Evolutionary conservation across 2,113 vertebrate species (phyloP), one percentile per base, ranked within the genome.

Genomic region (Marmota monax): DNA sequence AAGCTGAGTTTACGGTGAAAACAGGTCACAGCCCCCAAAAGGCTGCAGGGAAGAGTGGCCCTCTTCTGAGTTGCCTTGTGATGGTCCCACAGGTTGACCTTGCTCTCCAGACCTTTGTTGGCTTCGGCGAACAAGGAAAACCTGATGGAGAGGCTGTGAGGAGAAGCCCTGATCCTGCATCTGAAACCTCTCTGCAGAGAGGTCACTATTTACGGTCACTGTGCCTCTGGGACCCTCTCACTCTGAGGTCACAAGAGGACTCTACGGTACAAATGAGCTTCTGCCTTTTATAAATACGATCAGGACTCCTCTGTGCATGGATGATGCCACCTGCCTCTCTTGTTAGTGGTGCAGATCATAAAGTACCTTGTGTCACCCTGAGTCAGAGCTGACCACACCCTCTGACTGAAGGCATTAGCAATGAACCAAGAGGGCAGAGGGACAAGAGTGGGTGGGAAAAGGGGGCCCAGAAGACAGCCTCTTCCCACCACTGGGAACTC

Each of bases 371-470:
- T 13, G 45, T 94, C 91, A 92, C 34, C 18, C 25, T 80, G 96
- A 96, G 85, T 96, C 97, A 96, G 78, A 82, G 56, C 56, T 45
- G 0, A 65, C 73, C 74, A 76, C 51, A 17, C 83, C 83, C 63
- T 96, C 82, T 5, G 4, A 37, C 45, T 27, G 20, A 45, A 73
- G 83, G 70, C n/a, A 17, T 23, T 11, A 5, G 53, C 25, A 69
- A 85, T 32, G 84, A 77, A 65, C 29, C 13, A 0, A 51, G 82
- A 72, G 34, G 37, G 7, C 63, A 69, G 87, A 84, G 12, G 34
- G 37, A 4, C 18, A 29, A 34, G 67, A 53, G 45, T 6, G 14
- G 22, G 61, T 7, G 20, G n/a, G 45, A 22, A 27, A 22, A 53
- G 27, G 82, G 80, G 73, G n/a, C 56, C 76, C 48, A 63, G 79